Conservation (phyloP, 2,888 invertebrate genomes). For the Cyclophora albipunctata region DNA sequence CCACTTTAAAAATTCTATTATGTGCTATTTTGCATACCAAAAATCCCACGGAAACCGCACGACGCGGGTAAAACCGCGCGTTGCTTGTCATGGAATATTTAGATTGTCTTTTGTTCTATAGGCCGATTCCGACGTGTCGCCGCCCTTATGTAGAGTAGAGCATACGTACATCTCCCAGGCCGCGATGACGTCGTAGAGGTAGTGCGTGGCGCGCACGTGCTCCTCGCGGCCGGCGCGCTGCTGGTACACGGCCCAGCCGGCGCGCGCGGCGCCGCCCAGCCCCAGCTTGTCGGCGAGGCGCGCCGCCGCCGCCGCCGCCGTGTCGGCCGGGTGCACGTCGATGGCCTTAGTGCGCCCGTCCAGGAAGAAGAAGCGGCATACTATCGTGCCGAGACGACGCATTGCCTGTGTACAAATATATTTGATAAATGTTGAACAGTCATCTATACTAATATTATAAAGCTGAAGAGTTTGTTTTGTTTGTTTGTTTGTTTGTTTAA, state of each 20-base stretch:
- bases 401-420: slow-evolving; percentile 85
- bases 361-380: slow-evolving; percentile 95
- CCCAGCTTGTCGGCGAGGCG: slow-evolving; percentile 92
- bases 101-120: no score
- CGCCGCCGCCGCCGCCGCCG: slow-evolving; percentile 91
- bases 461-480: no score
- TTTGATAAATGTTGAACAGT: neutral
- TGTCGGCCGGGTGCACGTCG: slow-evolving; percentile 95
- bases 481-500: no score
- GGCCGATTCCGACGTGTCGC: no score
- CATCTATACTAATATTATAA: no score
- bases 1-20: no score
- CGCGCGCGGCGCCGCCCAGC: slow-evolving; percentile 80
- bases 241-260: slow-evolving; percentile 97
- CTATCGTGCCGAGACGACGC: slow-evolving; percentile 92
- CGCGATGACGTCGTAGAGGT: slow-evolving; percentile 94
- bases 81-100: no score
- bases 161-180: slow-evolving; percentile 92
- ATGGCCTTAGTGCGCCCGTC: slow-evolving; percentile 97
- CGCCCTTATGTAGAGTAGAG: neutral
- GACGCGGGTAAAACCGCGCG: no score
- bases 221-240: slow-evolving; percentile 90
- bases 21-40: no score
- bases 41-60: no score
- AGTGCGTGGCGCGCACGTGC: slow-evolving; percentile 93